These are phyloP conservation scores for Phenacoccus solenopsis DNA, from an alignment of 1,140 invertebrate genomes.

Conservation along the genomic window DNA sequence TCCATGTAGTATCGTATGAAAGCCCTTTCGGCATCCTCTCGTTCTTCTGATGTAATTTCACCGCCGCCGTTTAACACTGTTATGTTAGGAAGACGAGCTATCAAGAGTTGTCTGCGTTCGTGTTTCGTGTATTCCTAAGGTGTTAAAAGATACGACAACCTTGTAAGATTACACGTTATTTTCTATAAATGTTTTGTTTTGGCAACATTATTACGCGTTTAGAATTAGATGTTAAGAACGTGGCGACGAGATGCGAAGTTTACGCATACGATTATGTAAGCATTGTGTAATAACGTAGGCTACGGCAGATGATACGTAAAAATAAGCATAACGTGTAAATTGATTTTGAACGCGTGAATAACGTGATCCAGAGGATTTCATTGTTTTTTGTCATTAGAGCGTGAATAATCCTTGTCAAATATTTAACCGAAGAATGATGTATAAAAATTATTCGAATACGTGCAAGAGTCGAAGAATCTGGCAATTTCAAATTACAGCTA, in stretches of 20 bases:
- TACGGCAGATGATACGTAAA: too few relatives aligned
- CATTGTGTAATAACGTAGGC: too few relatives aligned
- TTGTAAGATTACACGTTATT: not conserved
- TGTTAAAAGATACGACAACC: not conserved
- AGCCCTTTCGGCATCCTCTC: constrained; percentile 82
- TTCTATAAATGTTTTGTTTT: not conserved
- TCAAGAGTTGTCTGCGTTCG: constrained; percentile 67
- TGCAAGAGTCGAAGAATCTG: too few relatives aligned
- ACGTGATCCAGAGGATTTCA: not conserved
- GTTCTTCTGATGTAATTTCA: constrained; percentile 62
- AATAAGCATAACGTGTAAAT: too few relatives aligned
- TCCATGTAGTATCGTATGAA: constrained; percentile 87
- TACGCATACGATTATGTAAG: too few relatives aligned
- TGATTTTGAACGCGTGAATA: not conserved
- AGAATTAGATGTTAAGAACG: too few relatives aligned
- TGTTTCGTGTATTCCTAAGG: constrained; percentile 69
- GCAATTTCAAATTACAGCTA: too few relatives aligned
- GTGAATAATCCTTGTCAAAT: constrained; percentile 18
- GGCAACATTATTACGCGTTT: too few relatives aligned
- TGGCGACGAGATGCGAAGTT: too few relatives aligned
- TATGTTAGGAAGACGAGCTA: constrained; percentile 75
- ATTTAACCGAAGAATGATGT: too few relatives aligned
- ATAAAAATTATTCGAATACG: too few relatives aligned
- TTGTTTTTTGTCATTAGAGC: not conserved
- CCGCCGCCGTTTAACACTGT: constrained; percentile 78